Evolutionary conservation across 2,888 invertebrate species (phyloP).

Genomic region (Nymphalis c-album): DNA sequence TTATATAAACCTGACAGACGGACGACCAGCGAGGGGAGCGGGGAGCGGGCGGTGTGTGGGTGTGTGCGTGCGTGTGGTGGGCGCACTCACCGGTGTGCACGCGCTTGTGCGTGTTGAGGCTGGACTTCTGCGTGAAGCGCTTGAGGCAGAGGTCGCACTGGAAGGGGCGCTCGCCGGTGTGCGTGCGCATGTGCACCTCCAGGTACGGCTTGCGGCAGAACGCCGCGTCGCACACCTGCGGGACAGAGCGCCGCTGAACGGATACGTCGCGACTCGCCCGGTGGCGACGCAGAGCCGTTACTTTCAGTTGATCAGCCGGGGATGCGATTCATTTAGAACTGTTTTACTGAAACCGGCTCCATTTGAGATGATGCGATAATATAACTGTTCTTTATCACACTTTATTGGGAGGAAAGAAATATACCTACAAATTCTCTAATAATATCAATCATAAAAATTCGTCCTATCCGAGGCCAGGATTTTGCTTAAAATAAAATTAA

Average conservation of each 20-base stretch:
- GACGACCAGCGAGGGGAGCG: neutral
- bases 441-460: too few relatives aligned
- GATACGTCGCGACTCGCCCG: too few relatives aligned
- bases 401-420: too few relatives aligned
- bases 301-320: too few relatives aligned
- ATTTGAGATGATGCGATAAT: too few relatives aligned
- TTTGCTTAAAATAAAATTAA: too few relatives aligned
- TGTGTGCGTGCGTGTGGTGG: neutral
- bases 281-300: too few relatives aligned
- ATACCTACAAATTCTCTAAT: too few relatives aligned
- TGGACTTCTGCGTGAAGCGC: slow-evolving; percentile 90
- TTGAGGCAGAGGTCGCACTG: slow-evolving; percentile 88
- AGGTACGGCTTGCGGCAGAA: slow-evolving; percentile 91
- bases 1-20: neutral
- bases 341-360: too few relatives aligned
- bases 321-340: too few relatives aligned
- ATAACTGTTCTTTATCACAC: too few relatives aligned
- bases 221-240: slow-evolving; percentile 86
- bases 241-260: slow-evolving; percentile 1
- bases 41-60: neutral
- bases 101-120: slow-evolving; percentile 89
- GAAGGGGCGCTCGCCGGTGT: slow-evolving; percentile 88
- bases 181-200: slow-evolving; percentile 90
- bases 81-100: slow-evolving; percentile 85
- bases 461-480: too few relatives aligned